Evolutionary conservation across 2,113 vertebrate species (phyloP), one percentile per base, ranked within the genome.

Genomic region (Hipposideros armiger): DNA sequence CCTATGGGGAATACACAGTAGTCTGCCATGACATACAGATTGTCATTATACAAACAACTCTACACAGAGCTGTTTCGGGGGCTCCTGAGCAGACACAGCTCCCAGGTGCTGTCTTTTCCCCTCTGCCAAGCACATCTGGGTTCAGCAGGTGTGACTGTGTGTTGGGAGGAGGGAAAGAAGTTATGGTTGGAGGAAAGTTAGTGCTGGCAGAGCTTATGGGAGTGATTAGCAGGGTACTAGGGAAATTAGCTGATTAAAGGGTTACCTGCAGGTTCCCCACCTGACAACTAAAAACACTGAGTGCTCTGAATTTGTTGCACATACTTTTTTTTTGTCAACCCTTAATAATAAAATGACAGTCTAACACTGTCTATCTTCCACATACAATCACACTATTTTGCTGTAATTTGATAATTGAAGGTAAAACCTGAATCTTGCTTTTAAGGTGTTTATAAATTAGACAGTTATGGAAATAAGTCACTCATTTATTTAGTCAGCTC

Each of bases 391-490:
- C 7, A 76, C 16, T 83, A 88, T 60, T 89, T 87, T 87, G 60
- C 64, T 90, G 14, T 8, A 90, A 82, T 78, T 92, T 74, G 32
- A 54, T 94, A 76, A 76, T 76, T 90, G 90, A 69, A 90, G 47
- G 47, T 85, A 90, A 90, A 95, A 78, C 4, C 60, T 17, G 56
- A 76, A 67, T 88, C 36, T 88, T 92, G 45, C 32, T 85, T 87
- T 90, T 69, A 66, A 84, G 87, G 26, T 56, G 4, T 76, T 93
- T 62, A 89, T 87, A 94, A 93, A 92, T 87, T 84, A 93, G 77
- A 90, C 26, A 90, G n/a, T 28, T 78, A 42, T 54, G 42, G 40
- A 88, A 94, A 90, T n/a, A 56, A 94, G n/a, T 69, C n/a, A 64
- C 74, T 36, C 60, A 87, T 90, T 95, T 92, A 94, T 95, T 91